A percentile compares a stretch with the other conserved stretches of the same genome.
Conservation (phyloP, 2,113 vertebrate genomes). For the Triplophysa siluroides region DNA sequence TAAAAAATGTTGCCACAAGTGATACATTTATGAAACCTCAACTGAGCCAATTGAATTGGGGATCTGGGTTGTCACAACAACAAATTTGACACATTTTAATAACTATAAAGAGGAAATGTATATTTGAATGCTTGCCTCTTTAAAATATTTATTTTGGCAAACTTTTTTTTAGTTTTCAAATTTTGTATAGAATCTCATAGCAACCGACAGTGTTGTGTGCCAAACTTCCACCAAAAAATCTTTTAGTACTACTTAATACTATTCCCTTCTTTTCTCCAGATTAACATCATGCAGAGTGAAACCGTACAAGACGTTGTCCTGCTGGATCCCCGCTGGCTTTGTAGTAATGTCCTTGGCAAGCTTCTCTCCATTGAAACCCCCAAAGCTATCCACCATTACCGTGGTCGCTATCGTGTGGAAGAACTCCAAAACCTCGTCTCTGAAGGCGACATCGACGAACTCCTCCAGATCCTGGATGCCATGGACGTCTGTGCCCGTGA, state of each 20-base stretch:
- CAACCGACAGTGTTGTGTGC: too few relatives aligned
- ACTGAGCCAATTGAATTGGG: background rate
- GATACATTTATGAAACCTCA: too few relatives aligned
- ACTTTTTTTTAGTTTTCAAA: too few relatives aligned
- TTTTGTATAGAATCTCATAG: too few relatives aligned
- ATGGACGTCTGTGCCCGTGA: conserved; percentile 97
- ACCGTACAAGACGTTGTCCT: conserved; percentile 97
- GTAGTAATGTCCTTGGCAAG: conserved; percentile 85
- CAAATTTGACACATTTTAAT: too few relatives aligned
- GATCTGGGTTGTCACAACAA: background rate
- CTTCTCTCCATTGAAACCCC: conserved; percentile 92
- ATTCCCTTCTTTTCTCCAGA: conserved; percentile 71
- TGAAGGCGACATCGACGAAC: conserved; percentile 91
- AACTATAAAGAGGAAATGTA: too few relatives aligned
- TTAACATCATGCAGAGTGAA: conserved; percentile 98
- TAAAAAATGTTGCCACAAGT: too few relatives aligned
- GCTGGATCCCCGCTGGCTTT: conserved; percentile 95
- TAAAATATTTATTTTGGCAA: too few relatives aligned
- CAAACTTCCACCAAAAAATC: too few relatives aligned
- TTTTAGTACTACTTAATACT: background rate
- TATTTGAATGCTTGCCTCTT: too few relatives aligned
- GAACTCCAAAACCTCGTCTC: conserved; percentile 91
- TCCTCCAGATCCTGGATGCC: conserved; percentile 94
- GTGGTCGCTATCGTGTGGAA: conserved; percentile 93
- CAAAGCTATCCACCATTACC: conserved; percentile 95